phyloP scores from a whole-genome alignment of 2,888 invertebrate genomes.

The Arrhopalites spinosus region DNA sequence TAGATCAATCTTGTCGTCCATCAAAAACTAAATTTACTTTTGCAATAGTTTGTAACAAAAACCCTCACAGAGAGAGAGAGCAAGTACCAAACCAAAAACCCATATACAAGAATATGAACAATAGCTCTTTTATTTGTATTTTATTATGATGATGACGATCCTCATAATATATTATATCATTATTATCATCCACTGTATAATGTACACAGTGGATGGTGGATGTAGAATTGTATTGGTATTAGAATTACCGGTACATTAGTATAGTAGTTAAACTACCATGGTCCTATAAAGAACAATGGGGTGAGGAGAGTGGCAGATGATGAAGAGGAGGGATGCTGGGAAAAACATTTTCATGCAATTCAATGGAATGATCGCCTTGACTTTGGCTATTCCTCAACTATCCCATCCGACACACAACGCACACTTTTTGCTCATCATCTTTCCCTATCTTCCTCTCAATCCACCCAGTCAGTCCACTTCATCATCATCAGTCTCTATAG shows the following conservation, averaged over 20 bases:
- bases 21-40: too few relatives aligned
- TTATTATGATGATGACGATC: background rate
- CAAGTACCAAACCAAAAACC: background rate
- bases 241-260: background rate
- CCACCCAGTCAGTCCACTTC: slow-evolving; percentile 22
- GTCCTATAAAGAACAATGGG: background rate
- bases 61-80: background rate
- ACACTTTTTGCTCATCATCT: slow-evolving; percentile 23
- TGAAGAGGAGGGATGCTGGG: background rate
- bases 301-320: background rate
- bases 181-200: too few relatives aligned
- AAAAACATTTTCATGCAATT: background rate
- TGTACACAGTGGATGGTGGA: background rate
- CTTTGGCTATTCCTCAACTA: background rate
- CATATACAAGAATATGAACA: background rate
- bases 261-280: background rate
- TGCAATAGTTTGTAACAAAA: too few relatives aligned
- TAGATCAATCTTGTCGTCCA: slow-evolving; percentile 15
- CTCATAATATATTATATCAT: too few relatives aligned
- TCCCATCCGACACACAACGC: background rate
- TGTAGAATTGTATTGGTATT: too few relatives aligned
- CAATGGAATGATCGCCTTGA: too few relatives aligned
- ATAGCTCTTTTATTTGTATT: background rate
- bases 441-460: slow-evolving; percentile 15
- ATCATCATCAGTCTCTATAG: slow-evolving; percentile 34